Evolutionary conservation across 2,113 vertebrate species (phyloP), one percentile per base, ranked within the genome.

Genomic region (Vulpes lagopus): DNA sequence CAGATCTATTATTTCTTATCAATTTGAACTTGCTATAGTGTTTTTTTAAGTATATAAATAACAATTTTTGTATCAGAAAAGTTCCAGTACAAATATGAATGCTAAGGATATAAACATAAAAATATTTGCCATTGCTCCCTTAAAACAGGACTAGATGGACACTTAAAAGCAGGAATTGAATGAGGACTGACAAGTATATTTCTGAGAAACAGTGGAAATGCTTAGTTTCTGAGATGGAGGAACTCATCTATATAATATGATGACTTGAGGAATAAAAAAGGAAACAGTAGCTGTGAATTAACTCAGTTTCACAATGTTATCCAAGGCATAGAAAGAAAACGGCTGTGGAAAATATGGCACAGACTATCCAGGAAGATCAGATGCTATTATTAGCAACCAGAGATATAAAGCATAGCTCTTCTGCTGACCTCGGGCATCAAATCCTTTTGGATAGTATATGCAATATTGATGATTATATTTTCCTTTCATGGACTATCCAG

Each of bases 391-490:
- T 53, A 90, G 81, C 11, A 83, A 20, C 20, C 55, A 92, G 49
- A 65, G 15, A 59, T 62, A 25, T 43, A 43, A 88, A 84, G 4
- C 69, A 19, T 32, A 35, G 2, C 22, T 79, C 10, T 92, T 94
- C 25, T 81, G 11, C 23, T 81, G 32, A 97, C 51, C 27, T 86
- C 17, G 78, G 49, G 30, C 32, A 81, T 35, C 67, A 81, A 96
- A 95, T 74, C 35, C 49, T 6, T 83, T 74, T 74, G 6, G 30
- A 69, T 11, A 76, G 9, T 35, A 16, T 49, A 87, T 71, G 94
- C 35, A 91, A 16, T 94, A 90, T 94, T 88, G 57, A 92, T 92
- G 30, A 84, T 83, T 80, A 73, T 74, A 25, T 93, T 80, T 89
- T 53, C 19, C 12, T 95, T 92, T 86, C n/a, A 59, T 53, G 60